phyloP scores from a whole-genome alignment of 30 jellyfish, hydroid and myxozoan genomes.

The Morbakka virulenta region DNA sequence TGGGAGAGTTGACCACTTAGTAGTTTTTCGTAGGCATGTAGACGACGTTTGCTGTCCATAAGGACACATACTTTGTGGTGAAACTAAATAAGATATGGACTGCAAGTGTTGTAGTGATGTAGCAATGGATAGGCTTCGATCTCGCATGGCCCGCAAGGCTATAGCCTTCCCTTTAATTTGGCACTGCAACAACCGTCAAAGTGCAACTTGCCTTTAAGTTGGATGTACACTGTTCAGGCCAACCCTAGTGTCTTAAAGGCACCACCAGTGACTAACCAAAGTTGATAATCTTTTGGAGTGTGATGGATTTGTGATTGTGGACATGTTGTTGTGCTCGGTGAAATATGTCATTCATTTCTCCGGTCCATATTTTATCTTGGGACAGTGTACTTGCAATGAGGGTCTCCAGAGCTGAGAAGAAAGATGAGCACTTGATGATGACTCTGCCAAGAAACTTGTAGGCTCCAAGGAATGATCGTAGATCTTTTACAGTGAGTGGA shows the following conservation, averaged over 20 bases:
- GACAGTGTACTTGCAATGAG: constrained; percentile 34
- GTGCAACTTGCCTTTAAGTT: constrained; percentile 10
- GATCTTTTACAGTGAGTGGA: constrained; percentile 38
- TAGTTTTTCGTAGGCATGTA: not conserved
- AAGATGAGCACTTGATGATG: constrained; percentile 13
- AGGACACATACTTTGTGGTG: not conserved
- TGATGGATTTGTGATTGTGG: constrained; percentile 1
- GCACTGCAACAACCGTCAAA: constrained; percentile 62
- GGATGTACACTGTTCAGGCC: constrained; percentile 43
- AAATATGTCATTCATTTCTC: not conserved
- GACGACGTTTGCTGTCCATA: not conserved
- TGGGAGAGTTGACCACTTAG: not conserved
- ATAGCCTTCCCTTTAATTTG: constrained; percentile 32
- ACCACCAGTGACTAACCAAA: constrained; percentile 58
- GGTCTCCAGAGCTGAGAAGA: constrained; percentile 28
- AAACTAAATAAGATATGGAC: not conserved
- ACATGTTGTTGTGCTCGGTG: no score
- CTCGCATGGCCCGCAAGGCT: no score
- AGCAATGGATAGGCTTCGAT: not conserved
- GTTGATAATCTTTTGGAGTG: constrained; percentile 20
- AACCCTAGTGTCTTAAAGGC: constrained; percentile 29
- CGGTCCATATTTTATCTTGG: constrained; percentile 20
- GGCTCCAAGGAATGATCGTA: constrained; percentile 58
- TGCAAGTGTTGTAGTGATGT: not conserved
- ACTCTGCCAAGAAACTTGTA: constrained; percentile 47